Evolutionary conservation across 2,888 invertebrate species (phyloP).

Genomic region (Mythimna loreyi): DNA sequence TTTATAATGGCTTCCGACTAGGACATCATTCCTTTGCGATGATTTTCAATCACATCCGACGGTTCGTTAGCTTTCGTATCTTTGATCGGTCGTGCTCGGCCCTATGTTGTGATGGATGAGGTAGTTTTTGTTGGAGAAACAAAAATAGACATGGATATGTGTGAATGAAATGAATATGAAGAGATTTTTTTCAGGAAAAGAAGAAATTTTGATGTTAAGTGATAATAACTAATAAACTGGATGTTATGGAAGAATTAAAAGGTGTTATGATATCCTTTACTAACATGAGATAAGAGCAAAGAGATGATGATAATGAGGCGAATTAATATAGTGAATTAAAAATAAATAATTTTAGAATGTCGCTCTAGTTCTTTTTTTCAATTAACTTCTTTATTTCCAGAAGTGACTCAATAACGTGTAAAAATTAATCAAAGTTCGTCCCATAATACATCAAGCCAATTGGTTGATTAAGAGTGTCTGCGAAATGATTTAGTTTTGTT

Average conservation of each 20-base stretch:
- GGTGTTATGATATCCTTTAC: neutral
- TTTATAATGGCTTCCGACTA: slow-evolving; percentile 90
- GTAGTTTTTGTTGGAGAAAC: slow-evolving; percentile 58
- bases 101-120: slow-evolving; percentile 72
- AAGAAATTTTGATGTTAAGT: neutral
- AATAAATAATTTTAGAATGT: no score
- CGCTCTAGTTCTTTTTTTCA: no score
- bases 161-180: neutral
- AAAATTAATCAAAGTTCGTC: slow-evolving; percentile 33
- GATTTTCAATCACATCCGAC: slow-evolving; percentile 90
- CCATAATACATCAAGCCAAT: slow-evolving; percentile 28
- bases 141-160: slow-evolving; percentile 32
- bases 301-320: no score
- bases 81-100: slow-evolving; percentile 69
- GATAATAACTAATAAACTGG: neutral
- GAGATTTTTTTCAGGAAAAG: neutral
- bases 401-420: slow-evolving; percentile 23
- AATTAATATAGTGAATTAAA: no score
- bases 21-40: slow-evolving; percentile 89
- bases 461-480: slow-evolving; percentile 16
- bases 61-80: slow-evolving; percentile 88
- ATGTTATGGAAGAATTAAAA: neutral
- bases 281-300: neutral
- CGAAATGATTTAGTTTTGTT: neutral
- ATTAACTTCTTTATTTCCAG: neutral